Conservation (phyloP, 2,888 invertebrate genomes). For the Luperina nickerlii region DNA sequence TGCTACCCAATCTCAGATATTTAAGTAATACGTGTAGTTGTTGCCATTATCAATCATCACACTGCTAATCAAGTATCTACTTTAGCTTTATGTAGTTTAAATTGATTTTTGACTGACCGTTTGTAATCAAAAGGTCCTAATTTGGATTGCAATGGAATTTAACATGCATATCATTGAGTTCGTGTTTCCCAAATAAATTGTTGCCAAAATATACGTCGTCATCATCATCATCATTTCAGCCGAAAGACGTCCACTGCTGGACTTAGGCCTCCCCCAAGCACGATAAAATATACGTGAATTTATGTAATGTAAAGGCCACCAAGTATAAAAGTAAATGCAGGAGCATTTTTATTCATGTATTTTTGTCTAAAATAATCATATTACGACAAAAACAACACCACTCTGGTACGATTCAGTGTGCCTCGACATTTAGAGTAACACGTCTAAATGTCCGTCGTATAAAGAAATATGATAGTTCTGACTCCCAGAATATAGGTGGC, state of each 20-base stretch:
- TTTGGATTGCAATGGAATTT: background rate
- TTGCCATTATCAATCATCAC: too few species aligned
- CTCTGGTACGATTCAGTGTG: constrained; percentile 21
- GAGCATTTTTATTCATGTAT: background rate
- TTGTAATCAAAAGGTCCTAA: background rate
- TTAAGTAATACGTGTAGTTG: background rate
- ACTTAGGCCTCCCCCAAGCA: too few species aligned
- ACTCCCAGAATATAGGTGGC: constrained; percentile 51
- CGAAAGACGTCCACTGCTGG: too few species aligned
- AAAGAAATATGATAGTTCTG: constrained; percentile 66
- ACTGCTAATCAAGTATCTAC: background rate
- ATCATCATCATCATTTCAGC: too few species aligned
- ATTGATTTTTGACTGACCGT: background rate
- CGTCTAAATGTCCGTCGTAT: constrained; percentile 48
- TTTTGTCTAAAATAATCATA: background rate
- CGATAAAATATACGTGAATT: background rate
- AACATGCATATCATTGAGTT: background rate
- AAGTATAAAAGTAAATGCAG: background rate
- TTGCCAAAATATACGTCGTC: background rate
- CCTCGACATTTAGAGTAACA: constrained; percentile 8
- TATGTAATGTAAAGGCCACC: background rate
- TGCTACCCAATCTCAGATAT: background rate
- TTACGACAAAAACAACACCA: background rate
- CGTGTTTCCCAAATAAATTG: background rate
- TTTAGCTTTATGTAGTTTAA: background rate